Evolutionary conservation across 2,888 invertebrate genomes (phyloP).

Genomic region (Andrena minutula): DNA sequence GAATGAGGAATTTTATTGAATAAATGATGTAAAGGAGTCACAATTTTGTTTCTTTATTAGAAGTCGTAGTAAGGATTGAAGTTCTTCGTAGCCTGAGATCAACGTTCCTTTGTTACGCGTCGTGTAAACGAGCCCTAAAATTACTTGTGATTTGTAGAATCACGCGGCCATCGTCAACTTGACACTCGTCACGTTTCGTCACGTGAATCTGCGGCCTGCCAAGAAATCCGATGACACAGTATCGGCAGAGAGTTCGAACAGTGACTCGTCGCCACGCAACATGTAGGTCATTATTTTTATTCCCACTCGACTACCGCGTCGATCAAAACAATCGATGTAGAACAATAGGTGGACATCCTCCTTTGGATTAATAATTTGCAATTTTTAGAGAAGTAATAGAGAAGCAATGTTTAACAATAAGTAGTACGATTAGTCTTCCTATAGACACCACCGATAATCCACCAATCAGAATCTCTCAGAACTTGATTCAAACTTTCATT

Average conservation of each 20-base stretch:
- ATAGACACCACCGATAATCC: too few relatives aligned
- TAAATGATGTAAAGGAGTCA: too few relatives aligned
- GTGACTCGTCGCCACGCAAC: constrained; percentile 31
- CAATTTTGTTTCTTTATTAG: neutral
- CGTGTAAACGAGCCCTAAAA: constrained; percentile 7
- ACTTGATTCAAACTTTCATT: too few relatives aligned
- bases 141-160: constrained; percentile 42
- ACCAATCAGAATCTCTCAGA: too few relatives aligned
- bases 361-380: neutral
- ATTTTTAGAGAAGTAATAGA: too few relatives aligned
- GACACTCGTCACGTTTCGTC: constrained; percentile 56
- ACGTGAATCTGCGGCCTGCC: constrained; percentile 56
- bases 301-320: constrained; percentile 25
- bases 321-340: constrained; percentile 25
- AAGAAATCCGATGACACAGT: constrained; percentile 58
- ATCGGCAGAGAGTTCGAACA: constrained; percentile 38
- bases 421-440: too few relatives aligned
- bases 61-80: neutral
- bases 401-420: too few relatives aligned
- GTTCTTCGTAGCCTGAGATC: neutral
- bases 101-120: neutral
- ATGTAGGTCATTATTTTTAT: constrained; percentile 52
- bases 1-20: too few relatives aligned
- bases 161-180: constrained; percentile 46
- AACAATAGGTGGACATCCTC: constrained; percentile 5